Percentiles rank a stretch among this genome's conserved stretches.
Conservation (phyloP, 2,113 vertebrate species). For the Phalacrocorax brasilianus region DNA sequence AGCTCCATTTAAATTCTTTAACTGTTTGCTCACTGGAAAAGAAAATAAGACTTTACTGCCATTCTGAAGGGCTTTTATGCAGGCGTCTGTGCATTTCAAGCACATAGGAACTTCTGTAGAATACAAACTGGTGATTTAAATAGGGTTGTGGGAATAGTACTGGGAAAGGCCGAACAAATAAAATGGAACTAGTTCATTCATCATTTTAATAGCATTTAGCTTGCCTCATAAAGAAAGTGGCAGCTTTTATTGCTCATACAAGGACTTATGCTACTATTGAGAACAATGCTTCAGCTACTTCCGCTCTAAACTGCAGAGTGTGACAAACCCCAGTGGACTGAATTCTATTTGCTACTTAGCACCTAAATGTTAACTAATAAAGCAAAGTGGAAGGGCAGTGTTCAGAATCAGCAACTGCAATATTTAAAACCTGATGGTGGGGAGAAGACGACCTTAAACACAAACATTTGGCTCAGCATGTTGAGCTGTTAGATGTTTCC, state of each 20-base stretch:
- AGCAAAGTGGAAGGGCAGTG: background rate
- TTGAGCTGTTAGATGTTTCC: background rate
- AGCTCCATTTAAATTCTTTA: constrained; percentile 8
- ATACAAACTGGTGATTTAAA: constrained; percentile 29
- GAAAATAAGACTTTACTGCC: background rate
- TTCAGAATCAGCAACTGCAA: background rate
- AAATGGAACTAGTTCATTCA: constrained; percentile 47
- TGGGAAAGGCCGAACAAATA: constrained; percentile 48
- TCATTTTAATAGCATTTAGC: constrained; percentile 57
- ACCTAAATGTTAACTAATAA: background rate
- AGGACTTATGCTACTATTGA: constrained; percentile 19
- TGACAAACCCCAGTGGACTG: background rate
- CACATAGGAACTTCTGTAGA: background rate
- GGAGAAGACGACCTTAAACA: background rate
- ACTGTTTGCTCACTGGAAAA: background rate
- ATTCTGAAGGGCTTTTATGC: background rate
- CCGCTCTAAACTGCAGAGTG: background rate
- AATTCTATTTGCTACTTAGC: constrained; percentile 9
- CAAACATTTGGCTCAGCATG: background rate
- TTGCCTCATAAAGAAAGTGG: constrained; percentile 47
- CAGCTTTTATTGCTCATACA: constrained; percentile 46
- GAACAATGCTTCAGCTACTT: background rate
- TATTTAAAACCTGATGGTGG: background rate
- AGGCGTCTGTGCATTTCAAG: background rate
- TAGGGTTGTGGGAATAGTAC: constrained; percentile 7